A percentile compares a stretch with the other conserved stretches of the same genome.
phyloP scores from a whole-genome alignment of 2,888 invertebrate species.

The Diaprepes abbreviatus region DNA sequence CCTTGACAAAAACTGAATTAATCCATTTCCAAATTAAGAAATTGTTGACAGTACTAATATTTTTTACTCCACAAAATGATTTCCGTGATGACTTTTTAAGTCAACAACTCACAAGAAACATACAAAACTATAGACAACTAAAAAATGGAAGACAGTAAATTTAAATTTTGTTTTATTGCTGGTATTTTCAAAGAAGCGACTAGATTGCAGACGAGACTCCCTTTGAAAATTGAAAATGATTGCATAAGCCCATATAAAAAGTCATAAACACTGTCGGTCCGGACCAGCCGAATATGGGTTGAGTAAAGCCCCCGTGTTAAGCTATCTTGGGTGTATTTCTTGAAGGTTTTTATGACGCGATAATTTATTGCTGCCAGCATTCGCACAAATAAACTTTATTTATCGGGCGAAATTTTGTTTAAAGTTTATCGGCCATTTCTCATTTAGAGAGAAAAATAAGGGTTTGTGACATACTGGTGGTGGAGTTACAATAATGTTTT shows the following conservation, averaged over 20 bases:
- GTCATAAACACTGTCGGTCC: constrained; percentile 39
- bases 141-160: constrained; percentile 49
- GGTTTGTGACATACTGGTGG: too few relatives aligned
- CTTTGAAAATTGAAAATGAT: constrained; percentile 66
- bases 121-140: too few relatives aligned
- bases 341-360: constrained; percentile 23
- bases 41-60: too few relatives aligned
- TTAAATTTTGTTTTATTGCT: constrained; percentile 60
- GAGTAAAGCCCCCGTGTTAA: constrained; percentile 16
- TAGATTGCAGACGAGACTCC: constrained; percentile 59
- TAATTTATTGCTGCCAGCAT: constrained; percentile 33
- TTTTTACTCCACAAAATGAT: too few relatives aligned
- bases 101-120: too few relatives aligned
- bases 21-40: too few relatives aligned
- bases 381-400: too few relatives aligned
- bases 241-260: constrained; percentile 56
- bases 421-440: too few relatives aligned
- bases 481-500: too few relatives aligned
- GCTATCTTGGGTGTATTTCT: constrained; percentile 25
- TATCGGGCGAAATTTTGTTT: too few relatives aligned
- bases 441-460: background rate
- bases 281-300: constrained; percentile 7
- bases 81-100: too few relatives aligned
- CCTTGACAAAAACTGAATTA: too few relatives aligned
- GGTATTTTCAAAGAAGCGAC: constrained; percentile 56